phyloP scores from a whole-genome alignment of 2,113 vertebrate genomes.

The Ophiodon elongatus region DNA sequence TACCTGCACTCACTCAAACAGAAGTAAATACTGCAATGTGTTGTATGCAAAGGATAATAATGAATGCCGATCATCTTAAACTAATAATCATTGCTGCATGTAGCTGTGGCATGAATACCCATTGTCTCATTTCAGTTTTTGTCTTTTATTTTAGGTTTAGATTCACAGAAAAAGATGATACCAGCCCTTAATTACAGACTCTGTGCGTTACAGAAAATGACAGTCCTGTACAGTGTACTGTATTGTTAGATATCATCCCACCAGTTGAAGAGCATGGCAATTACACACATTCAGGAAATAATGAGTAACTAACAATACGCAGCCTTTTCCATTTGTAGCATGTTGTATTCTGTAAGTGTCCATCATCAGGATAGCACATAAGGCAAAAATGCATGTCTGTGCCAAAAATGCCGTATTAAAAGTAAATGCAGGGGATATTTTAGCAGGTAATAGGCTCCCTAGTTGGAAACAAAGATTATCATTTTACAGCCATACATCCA shows the following conservation, averaged over 20 bases:
- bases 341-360: conserved; percentile 4
- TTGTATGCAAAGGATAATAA: conserved; percentile 1
- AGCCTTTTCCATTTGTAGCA: not conserved
- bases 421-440: conserved; percentile 16
- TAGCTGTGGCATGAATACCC: not conserved
- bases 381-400: not conserved
- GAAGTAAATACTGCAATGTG: conserved; percentile 22
- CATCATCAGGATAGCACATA: not conserved
- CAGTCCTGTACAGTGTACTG: not conserved
- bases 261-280: not conserved
- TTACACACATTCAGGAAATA: conserved; percentile 2
- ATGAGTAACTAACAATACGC: conserved; percentile 3
- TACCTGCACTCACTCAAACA: conserved; percentile 44
- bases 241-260: conserved; percentile 9
- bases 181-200: not conserved
- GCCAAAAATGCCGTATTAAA: not conserved
- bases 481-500: conserved; percentile 29
- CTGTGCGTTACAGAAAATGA: not conserved
- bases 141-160: not conserved
- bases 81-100: not conserved
- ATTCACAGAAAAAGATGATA: not conserved
- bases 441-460: conserved; percentile 35
- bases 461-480: conserved; percentile 35
- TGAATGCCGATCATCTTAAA: conserved; percentile 4
- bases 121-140: conserved; percentile 7